phyloP scores from a whole-genome alignment of 2,888 invertebrate species.

The Orthosia gothica region DNA sequence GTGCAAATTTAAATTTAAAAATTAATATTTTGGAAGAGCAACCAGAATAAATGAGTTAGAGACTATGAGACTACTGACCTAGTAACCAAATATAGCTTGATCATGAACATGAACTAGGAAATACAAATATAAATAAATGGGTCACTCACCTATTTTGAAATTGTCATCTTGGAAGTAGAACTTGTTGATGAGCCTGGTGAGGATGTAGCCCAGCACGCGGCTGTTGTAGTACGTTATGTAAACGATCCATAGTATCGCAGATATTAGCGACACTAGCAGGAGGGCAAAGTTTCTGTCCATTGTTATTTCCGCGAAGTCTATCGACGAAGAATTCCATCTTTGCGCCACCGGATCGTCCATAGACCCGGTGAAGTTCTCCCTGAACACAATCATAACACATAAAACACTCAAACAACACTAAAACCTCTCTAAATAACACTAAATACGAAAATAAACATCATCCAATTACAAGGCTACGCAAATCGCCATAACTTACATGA shows the following conservation, averaged over 20 bases:
- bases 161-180: constrained; percentile 97
- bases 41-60: background rate
- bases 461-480: constrained; percentile 73
- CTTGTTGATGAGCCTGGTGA: constrained; percentile 97
- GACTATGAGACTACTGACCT: constrained; percentile 9
- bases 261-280: constrained; percentile 95
- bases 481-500: constrained; percentile 81
- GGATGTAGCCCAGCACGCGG: constrained; percentile 96
- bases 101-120: constrained; percentile 59
- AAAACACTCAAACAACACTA: constrained; percentile 58
- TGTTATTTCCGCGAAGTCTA: constrained; percentile 93
- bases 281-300: constrained; percentile 94
- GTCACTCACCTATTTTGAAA: constrained; percentile 95
- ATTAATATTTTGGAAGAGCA: background rate
- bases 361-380: constrained; percentile 83
- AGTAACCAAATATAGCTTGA: constrained; percentile 31
- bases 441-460: constrained; percentile 75
- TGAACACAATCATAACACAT: constrained; percentile 73
- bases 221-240: constrained; percentile 99
- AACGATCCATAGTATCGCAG: constrained; percentile 97
- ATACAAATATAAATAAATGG: constrained; percentile 53
- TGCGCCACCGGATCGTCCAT: constrained; percentile 83
- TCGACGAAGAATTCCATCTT: constrained; percentile 92
- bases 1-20: background rate
- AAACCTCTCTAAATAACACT: constrained; percentile 71